phyloP scores from a whole-genome alignment of 2,888 invertebrate species.

The Epistrophe eligans region DNA sequence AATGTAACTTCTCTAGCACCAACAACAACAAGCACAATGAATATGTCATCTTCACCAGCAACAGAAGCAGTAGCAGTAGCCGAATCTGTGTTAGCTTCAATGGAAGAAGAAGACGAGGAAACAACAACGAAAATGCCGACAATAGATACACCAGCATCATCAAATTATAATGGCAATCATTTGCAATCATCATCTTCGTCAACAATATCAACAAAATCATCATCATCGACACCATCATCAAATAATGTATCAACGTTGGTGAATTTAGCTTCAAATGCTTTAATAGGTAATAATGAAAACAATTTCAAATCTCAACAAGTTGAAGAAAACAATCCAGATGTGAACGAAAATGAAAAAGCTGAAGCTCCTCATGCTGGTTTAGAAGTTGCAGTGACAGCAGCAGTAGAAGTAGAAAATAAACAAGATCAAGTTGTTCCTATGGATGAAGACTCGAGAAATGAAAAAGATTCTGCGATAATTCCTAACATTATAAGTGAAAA shows the following conservation, averaged over 20 bases:
- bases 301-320: conserved; percentile 19
- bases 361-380: not conserved
- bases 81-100: conserved; percentile 42
- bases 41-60: conserved; percentile 14
- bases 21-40: conserved; percentile 29
- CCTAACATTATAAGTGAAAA: not conserved
- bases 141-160: conserved; percentile 30
- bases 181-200: conserved; percentile 22
- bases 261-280: conserved; percentile 57
- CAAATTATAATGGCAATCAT: not conserved
- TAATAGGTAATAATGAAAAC: conserved; percentile 22
- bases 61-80: conserved; percentile 9
- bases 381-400: not conserved
- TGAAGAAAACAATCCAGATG: conserved; percentile 9
- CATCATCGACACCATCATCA: not conserved
- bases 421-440: conserved; percentile 18
- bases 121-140: conserved; percentile 35
- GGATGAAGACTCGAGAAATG: conserved; percentile 6
- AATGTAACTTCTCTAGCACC: conserved; percentile 62
- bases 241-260: conserved; percentile 50
- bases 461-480: not conserved
- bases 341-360: not conserved
- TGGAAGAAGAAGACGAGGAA: conserved; percentile 50
- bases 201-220: no score
- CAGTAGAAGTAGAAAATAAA: conserved; percentile 18